A percentile compares a stretch with the other conserved stretches of the same genome.
These are phyloP conservation scores for Antechinus flavipes DNA, from an alignment of 2,113 vertebrate species.

Conservation along the genomic window DNA sequence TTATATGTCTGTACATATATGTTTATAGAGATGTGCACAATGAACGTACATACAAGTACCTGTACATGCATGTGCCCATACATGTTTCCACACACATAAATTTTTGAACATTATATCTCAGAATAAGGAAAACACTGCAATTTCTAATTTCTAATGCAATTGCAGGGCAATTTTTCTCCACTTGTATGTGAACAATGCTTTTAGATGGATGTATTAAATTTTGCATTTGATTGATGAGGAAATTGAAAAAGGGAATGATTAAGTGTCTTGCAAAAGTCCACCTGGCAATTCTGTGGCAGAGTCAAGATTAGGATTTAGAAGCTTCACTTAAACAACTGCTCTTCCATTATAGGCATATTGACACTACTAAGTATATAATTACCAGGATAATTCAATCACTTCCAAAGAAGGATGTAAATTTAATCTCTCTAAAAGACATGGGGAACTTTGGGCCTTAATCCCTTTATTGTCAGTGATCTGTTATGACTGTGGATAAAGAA, in stretches of 20 bases:
- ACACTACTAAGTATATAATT: constrained; percentile 3
- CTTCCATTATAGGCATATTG: constrained; percentile 2
- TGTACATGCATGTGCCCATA: too few species aligned
- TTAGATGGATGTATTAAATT: neutral
- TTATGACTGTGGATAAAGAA: neutral
- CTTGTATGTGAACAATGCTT: neutral
- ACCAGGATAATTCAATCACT: constrained; percentile 1
- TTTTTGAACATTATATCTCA: neutral
- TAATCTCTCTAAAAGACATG: neutral
- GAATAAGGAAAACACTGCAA: neutral
- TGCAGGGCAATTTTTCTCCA: neutral
- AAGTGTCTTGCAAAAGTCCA: neutral
- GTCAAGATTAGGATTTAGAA: neutral
- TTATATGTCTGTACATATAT: too few species aligned
- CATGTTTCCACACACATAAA: neutral
- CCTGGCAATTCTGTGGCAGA: neutral
- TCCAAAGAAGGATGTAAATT: constrained; percentile 3
- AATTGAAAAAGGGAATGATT: neutral
- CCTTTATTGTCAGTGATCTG: constrained; percentile 2
- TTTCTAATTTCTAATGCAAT: neutral
- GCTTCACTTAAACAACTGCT: neutral
- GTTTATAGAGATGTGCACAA: too few species aligned
- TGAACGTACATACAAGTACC: too few species aligned
- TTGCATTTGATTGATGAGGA: neutral
- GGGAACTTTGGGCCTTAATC: constrained; percentile 1